Conservation (phyloP, 2,888 invertebrate genomes). For the Drosophila setosimentum region DNA sequence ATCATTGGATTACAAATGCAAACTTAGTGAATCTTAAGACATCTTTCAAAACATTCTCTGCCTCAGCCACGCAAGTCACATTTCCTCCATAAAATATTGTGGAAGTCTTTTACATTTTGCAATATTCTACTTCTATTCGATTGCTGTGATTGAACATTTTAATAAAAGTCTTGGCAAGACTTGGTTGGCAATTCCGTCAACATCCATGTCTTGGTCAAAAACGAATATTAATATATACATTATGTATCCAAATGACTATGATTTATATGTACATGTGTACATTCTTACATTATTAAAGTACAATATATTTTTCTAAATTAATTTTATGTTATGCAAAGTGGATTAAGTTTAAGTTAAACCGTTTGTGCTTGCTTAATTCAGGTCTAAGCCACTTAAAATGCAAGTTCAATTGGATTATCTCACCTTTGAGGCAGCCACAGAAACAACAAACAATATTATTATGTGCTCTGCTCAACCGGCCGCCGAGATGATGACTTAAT, state of each 20-base stretch:
- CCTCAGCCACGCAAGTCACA: not conserved
- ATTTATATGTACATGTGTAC: not conserved
- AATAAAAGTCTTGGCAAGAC: not conserved
- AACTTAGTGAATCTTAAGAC: not conserved
- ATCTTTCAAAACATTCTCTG: not conserved
- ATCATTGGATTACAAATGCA: not conserved
- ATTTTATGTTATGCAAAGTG: not conserved
- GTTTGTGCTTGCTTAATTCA: not conserved
- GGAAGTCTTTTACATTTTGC: not conserved
- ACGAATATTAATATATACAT: not conserved
- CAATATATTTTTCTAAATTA: not conserved
- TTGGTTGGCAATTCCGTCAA: not conserved
- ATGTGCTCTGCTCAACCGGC: constrained; percentile 3
- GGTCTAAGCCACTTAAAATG: constrained; percentile 11
- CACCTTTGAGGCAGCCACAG: constrained; percentile 35
- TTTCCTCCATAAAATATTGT: not conserved
- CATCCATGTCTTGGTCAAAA: not conserved
- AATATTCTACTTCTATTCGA: not conserved
- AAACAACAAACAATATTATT: constrained; percentile 6
- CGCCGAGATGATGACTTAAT: constrained; percentile 69
- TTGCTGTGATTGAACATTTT: not conserved
- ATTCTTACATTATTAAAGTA: not conserved
- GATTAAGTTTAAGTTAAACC: not conserved
- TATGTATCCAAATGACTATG: not conserved
- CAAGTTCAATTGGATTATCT: constrained; percentile 24